Evolutionary conservation across 2,888 invertebrate genomes (phyloP).

Genomic region (Conomelus anceps): DNA sequence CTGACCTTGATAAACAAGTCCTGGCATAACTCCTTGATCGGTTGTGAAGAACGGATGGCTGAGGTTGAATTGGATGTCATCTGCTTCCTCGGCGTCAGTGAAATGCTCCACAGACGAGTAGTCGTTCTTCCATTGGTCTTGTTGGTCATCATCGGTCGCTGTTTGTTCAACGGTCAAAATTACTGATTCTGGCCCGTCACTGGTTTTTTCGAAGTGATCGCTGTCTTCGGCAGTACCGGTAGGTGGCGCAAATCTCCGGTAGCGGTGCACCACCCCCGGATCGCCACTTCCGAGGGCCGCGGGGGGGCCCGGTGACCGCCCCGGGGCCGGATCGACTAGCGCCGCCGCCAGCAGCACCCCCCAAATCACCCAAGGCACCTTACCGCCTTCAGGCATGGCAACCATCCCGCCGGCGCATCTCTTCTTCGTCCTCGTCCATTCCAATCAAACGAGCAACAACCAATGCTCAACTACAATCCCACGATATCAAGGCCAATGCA

Average conservation of each 20-base stretch:
- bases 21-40: constrained; percentile 7
- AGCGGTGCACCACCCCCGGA: neutral
- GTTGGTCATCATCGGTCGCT: neutral
- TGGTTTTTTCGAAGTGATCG: neutral
- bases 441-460: neutral
- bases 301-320: constrained; percentile 16
- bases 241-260: neutral
- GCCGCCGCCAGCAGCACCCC: constrained; percentile 16
- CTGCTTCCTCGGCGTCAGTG: neutral
- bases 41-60: constrained; percentile 20
- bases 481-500: neutral
- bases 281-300: neutral
- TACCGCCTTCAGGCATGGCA: constrained; percentile 10
- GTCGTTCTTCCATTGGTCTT: constrained; percentile 12
- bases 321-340: constrained; percentile 15
- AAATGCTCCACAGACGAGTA: constrained; percentile 7
- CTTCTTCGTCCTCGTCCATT: constrained; percentile 7
- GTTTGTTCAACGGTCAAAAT: neutral
- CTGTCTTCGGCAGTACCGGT: neutral
- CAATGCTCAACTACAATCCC: neutral
- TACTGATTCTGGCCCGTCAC: neutral
- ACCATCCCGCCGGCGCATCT: neutral
- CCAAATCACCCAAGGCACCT: constrained; percentile 11
- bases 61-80: constrained; percentile 19
- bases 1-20: constrained; percentile 15